These are phyloP conservation scores for Chondrilla cf. caribensis DNA, from an alignment of 37 sponge, comb jelly and placozoan genomes.

Conservation along the genomic window DNA sequence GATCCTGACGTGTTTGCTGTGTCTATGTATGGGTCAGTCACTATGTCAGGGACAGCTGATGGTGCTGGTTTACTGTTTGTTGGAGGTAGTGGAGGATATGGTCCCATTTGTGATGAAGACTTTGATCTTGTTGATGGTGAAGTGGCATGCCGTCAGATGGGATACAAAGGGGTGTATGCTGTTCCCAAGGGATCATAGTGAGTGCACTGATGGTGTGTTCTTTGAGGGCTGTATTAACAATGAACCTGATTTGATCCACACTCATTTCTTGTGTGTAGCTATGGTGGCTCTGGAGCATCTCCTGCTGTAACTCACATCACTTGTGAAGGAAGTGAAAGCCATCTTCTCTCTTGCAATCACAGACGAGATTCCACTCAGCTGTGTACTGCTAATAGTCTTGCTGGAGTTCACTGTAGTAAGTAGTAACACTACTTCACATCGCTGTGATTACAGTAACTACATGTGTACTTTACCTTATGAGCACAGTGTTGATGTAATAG, in stretches of 20 bases:
- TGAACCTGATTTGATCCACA: too few relatives aligned
- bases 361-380: background rate
- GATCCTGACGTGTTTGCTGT: background rate
- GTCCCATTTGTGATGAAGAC: background rate
- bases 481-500: too few relatives aligned
- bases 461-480: too few relatives aligned
- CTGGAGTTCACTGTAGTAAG: constrained; percentile 3
- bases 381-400: background rate
- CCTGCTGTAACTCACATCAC: background rate
- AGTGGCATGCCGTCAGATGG: constrained; percentile 17
- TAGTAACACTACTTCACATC: background rate
- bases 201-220: too few relatives aligned
- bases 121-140: background rate
- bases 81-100: background rate
- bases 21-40: background rate
- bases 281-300: background rate
- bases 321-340: background rate
- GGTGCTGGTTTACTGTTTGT: background rate
- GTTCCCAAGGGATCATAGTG: constrained; percentile 13
- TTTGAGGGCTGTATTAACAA: too few relatives aligned
- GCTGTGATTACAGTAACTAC: too few relatives aligned
- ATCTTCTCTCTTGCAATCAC: background rate
- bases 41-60: background rate
- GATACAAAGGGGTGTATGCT: background rate
- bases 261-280: too few relatives aligned